Evolutionary conservation across 2,888 invertebrate genomes (phyloP).

Genomic region (Limnephilus marmoratus): DNA sequence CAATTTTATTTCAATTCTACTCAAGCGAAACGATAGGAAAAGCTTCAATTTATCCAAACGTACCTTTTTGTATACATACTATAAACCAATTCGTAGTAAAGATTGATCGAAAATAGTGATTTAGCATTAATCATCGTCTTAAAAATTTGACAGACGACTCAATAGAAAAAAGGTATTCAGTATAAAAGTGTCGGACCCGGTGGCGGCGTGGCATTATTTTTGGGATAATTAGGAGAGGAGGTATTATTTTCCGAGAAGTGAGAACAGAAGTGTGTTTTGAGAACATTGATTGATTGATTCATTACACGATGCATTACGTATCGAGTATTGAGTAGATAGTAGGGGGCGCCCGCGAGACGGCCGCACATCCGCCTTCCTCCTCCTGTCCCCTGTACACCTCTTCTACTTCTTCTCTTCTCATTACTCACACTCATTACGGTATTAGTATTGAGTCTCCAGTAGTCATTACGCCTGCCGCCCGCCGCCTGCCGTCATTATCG

Average conservation of each 20-base stretch:
- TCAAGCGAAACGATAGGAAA: too few relatives aligned
- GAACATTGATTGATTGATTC: conserved; percentile 33
- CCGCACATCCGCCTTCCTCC: conserved; percentile 40
- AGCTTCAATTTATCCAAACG: too few relatives aligned
- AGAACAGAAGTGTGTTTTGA: conserved; percentile 36
- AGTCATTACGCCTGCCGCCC: not conserved
- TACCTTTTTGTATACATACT: too few relatives aligned
- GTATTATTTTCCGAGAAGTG: conserved; percentile 20
- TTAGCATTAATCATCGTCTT: too few relatives aligned
- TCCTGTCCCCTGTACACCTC: not conserved
- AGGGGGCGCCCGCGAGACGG: conserved; percentile 43
- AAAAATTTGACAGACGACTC: too few relatives aligned
- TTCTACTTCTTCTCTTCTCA: not conserved
- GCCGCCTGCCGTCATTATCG: conserved; percentile 9
- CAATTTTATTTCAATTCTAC: too few relatives aligned
- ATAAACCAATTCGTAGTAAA: too few relatives aligned
- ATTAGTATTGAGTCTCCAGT: not conserved
- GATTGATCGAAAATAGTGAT: too few relatives aligned
- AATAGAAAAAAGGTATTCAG: not conserved
- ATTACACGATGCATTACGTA: conserved; percentile 7
- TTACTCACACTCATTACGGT: not conserved
- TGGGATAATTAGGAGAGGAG: not conserved
- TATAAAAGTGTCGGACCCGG: not conserved
- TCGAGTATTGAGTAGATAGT: not conserved
- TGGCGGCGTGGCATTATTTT: not conserved